These are phyloP conservation scores for Garrulus glandarius DNA, from an alignment of 2,797 vertebrate genomes.

Conservation along the genomic window DNA sequence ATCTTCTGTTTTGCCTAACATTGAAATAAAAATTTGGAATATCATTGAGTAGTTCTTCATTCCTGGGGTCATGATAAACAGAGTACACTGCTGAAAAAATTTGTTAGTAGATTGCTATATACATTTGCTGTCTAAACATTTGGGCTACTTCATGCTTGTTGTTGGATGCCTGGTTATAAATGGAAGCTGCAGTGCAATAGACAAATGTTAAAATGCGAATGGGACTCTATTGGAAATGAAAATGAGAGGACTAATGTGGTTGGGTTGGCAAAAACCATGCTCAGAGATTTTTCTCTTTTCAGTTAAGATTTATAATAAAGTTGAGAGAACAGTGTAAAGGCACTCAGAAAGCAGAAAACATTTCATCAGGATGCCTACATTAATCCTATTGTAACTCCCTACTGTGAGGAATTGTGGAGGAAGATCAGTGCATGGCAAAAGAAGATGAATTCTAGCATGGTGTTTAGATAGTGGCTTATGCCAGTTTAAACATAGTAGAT, in stretches of 20 bases:
- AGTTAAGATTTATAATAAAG: neutral
- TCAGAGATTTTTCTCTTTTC: neutral
- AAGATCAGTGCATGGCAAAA: neutral
- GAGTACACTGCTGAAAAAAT: neutral
- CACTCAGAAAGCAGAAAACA: neutral
- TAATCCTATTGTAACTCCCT: neutral
- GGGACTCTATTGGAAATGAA: neutral
- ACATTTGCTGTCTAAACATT: neutral
- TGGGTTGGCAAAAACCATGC: neutral
- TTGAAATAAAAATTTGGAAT: neutral
- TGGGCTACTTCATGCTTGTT: neutral
- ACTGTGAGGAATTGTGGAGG: neutral
- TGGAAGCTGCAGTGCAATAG: neutral
- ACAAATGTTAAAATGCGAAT: neutral
- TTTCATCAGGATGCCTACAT: neutral
- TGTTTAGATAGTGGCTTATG: neutral
- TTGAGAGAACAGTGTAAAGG: neutral
- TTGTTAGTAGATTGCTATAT: neutral
- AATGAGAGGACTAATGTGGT: neutral
- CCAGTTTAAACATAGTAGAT: neutral
- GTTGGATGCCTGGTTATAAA: neutral
- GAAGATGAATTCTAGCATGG: rapidly evolving
- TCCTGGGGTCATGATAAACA: neutral
- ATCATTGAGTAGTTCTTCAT: neutral
- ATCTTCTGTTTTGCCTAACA: neutral